phyloP scores from a whole-genome alignment of 2,113 vertebrate species.

The Cinclus cinclus region DNA sequence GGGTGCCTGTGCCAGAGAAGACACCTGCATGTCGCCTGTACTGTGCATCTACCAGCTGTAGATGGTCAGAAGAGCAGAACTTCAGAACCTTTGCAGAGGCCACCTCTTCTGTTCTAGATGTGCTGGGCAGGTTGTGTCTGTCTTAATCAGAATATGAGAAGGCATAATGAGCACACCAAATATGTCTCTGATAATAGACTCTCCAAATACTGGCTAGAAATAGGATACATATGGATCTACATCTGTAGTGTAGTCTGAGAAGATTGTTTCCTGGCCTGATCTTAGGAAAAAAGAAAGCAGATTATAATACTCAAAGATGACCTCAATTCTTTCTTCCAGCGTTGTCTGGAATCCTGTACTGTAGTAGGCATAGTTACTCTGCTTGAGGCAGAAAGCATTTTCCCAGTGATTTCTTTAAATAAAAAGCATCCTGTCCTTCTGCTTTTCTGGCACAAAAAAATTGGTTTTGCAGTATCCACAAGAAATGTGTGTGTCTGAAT shows the following conservation, averaged over 20 bases:
- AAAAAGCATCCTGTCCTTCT: neutral
- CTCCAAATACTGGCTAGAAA: neutral
- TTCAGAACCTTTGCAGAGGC: neutral
- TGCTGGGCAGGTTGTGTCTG: neutral
- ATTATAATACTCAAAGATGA: neutral
- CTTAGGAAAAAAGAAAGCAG: neutral
- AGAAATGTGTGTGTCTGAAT: neutral
- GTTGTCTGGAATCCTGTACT: neutral
- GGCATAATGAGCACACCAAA: neutral
- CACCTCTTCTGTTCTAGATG: neutral
- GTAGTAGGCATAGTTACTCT: neutral
- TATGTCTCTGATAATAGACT: neutral
- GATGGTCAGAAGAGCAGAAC: neutral
- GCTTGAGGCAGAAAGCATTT: neutral
- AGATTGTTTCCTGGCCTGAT: neutral
- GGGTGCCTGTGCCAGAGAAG: neutral
- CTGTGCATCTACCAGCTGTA: neutral
- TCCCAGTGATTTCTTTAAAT: neutral
- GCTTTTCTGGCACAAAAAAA: neutral
- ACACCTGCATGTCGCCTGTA: neutral
- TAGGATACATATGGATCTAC: neutral
- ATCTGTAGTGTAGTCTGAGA: neutral
- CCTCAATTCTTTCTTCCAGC: neutral
- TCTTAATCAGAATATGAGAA: neutral
- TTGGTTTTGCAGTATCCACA: neutral